Conservation (phyloP, 2,888 invertebrate genomes). For the Clepsis dumicolana region DNA sequence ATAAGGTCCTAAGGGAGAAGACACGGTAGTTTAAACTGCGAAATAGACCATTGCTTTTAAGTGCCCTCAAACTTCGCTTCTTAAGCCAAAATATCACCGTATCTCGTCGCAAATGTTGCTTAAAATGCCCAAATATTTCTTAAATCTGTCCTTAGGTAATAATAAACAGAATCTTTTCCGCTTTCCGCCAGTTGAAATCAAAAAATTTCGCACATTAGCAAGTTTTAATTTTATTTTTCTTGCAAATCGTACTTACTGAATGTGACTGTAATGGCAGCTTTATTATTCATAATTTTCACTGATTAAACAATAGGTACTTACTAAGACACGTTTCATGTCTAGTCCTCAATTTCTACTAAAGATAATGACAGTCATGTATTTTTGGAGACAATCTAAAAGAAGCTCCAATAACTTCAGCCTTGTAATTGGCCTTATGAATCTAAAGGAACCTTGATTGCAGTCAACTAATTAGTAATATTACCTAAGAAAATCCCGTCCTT, state of each 20-base stretch:
- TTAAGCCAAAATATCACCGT: constrained; percentile 45
- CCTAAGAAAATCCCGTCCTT: neutral
- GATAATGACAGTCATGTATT: too few species aligned
- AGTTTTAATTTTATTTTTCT: too few species aligned
- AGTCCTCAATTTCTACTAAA: too few species aligned
- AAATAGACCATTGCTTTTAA: constrained; percentile 48
- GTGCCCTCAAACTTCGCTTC: constrained; percentile 48
- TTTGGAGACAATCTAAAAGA: too few species aligned
- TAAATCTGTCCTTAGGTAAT: constrained; percentile 9
- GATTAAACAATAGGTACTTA: too few species aligned
- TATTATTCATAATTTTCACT: too few species aligned
- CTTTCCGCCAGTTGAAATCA: neutral
- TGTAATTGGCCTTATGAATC: neutral
- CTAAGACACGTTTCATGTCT: too few species aligned
- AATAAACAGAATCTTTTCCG: constrained; percentile 1
- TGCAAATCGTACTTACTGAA: too few species aligned
- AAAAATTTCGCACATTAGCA: too few species aligned
- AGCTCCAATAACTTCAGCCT: too few species aligned
- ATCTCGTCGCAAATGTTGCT: constrained; percentile 22
- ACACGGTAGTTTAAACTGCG: constrained; percentile 21
- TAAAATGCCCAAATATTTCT: constrained; percentile 25
- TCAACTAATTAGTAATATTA: neutral
- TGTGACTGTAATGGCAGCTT: too few species aligned
- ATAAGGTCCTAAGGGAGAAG: constrained; percentile 28
- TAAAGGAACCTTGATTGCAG: neutral